Evolutionary conservation across 30 jellyfish, hydroid and myxozoan species (phyloP).

Genomic region (Nemopilema nomurai): DNA sequence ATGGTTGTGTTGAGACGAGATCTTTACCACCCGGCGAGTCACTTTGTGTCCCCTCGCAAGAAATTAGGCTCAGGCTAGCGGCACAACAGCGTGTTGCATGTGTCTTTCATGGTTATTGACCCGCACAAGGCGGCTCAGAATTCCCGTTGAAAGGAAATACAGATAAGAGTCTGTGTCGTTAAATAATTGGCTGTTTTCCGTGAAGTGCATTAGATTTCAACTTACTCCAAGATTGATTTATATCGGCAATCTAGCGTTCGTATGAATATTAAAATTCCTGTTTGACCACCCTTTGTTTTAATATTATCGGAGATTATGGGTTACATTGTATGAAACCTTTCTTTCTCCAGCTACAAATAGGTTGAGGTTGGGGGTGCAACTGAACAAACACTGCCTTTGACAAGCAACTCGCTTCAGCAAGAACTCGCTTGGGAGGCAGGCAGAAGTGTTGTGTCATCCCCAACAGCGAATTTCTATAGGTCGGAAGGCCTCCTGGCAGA

Average conservation of each 20-base stretch:
- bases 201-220: background rate
- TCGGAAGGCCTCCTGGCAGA: conserved; percentile 25
- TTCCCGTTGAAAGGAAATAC: background rate
- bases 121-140: background rate
- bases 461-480: background rate
- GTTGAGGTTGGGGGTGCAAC: conserved; percentile 70
- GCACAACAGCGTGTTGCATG: background rate
- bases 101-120: background rate
- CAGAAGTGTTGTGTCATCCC: conserved; percentile 1
- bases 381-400: conserved; percentile 28
- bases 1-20: background rate
- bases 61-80: background rate
- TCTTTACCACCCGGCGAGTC: background rate
- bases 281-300: conserved; percentile 51
- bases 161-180: background rate
- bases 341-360: conserved; percentile 21
- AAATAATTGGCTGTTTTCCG: background rate
- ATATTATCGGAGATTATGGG: conserved; percentile 45
- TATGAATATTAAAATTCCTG: conserved; percentile 48
- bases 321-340: conserved; percentile 28
- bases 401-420: conserved; percentile 20
- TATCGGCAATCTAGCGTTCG: conserved; percentile 11
- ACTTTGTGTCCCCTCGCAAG: background rate
- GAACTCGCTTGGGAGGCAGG: conserved; percentile 6
- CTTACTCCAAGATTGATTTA: background rate